Conservation (phyloP, 1,140 invertebrate genomes). For the Dendroctonus valens region DNA sequence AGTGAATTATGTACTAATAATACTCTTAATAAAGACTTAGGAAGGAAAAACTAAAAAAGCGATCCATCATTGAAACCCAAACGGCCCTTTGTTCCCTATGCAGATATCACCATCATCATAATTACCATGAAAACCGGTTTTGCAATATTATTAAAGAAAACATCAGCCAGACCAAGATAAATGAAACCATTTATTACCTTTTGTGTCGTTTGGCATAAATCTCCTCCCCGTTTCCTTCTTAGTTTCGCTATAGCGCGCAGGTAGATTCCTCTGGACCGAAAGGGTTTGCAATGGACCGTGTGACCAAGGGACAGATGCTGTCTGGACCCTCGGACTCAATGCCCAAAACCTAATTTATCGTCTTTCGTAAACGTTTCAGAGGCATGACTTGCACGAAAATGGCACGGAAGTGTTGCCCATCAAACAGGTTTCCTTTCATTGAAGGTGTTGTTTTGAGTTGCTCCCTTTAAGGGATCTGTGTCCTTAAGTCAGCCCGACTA, state of each 20-base stretch:
- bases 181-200: constrained; percentile 35
- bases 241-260: constrained; percentile 10
- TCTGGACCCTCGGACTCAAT: constrained; percentile 30
- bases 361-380: constrained; percentile 32
- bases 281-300: constrained; percentile 9
- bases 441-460: constrained; percentile 35
- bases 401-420: constrained; percentile 17
- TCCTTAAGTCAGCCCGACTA: constrained; percentile 27
- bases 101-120: constrained; percentile 6
- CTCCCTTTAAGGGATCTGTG: constrained; percentile 30
- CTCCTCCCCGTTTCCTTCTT: constrained; percentile 21
- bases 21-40: too few species aligned
- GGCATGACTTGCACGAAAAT: constrained; percentile 36
- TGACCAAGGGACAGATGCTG: constrained; percentile 33
- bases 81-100: constrained; percentile 4
- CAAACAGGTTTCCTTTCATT: constrained; percentile 35
- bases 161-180: constrained; percentile 23
- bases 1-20: too few species aligned
- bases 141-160: constrained; percentile 16
- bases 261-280: constrained; percentile 20
- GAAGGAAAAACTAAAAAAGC: too few species aligned
- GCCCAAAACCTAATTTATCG: constrained; percentile 28
- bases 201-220: constrained; percentile 18
- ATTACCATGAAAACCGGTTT: constrained; percentile 25
- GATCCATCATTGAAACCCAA: constrained; percentile 13